Evolutionary conservation across 53 echinoderm and acorn worm genomes (phyloP).

Genomic region (Stichopus horrens): DNA sequence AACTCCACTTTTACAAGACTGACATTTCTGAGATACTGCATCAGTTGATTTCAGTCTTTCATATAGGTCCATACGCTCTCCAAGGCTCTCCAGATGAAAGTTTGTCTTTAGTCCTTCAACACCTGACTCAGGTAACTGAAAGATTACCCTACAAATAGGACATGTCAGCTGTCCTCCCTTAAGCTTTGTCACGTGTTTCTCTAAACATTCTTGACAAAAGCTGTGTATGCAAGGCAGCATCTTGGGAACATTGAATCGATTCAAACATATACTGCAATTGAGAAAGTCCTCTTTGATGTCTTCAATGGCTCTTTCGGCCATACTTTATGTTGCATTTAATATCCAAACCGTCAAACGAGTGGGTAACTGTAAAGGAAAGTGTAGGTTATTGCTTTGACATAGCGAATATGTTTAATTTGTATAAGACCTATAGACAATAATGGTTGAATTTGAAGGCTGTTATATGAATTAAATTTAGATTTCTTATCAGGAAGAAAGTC

Average conservation of each 20-base stretch:
- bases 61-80: background rate
- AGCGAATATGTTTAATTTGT: no score
- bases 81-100: conserved; percentile 30
- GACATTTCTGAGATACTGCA: background rate
- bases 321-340: no score
- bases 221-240: conserved; percentile 30
- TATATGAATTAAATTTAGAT: no score
- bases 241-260: conserved; percentile 10
- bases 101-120: conserved; percentile 37
- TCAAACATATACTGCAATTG: conserved; percentile 9
- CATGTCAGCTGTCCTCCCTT: background rate
- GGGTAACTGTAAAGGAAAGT: no score
- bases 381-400: no score
- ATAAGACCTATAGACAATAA: no score
- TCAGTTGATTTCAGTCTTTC: background rate
- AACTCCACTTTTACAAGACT: background rate
- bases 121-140: background rate
- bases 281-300: conserved; percentile 23
- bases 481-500: no score
- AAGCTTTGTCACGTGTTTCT: background rate
- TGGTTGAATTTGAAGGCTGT: no score
- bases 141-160: conserved; percentile 23
- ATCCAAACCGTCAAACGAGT: no score
- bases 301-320: background rate
- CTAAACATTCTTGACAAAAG: background rate